Evolutionary conservation across 2,888 invertebrate genomes (phyloP), one percentile per base, ranked within the genome.

Genomic region (Oscheius sp.): DNA sequence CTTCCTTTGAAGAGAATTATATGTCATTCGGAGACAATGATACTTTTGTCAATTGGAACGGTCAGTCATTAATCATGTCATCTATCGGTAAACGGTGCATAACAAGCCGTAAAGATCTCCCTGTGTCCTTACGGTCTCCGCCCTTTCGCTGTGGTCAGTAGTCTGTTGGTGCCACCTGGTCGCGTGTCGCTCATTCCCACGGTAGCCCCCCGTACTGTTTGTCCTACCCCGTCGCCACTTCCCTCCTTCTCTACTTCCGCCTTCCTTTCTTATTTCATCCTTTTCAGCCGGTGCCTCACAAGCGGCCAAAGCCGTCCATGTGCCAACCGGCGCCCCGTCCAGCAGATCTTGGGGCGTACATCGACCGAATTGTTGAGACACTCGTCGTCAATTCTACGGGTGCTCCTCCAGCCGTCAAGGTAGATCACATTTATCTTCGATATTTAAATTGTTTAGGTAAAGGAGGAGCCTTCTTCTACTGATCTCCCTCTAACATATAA

Each of bases 351-450:
- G 75, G 72, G 38, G 65, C 69, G 41, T 80, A 79, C 73, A 77
- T 80, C 45, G 80, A 79, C 66, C 67, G 73, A 17, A 66, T 80
- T 33, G 78, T 80, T 66, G 80, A 80, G 67, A 70, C 68, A 14
- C 67, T 80, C 28, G 80, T 80, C 24, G 73, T 80, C 51, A 72
- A 75, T 67, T 72, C 72, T 3, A 64, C 57, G 24, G 70, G 56
- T n/a, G 41, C 59, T 59, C 59, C 28, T 41, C 59, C 59, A 44
- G 2, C 24, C n/a, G n/a, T 59, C 6, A 59, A 59, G 59, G 59
- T 59, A 12, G 3, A 28, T 28, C 26, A 17, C 49, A 14, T 17
- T 20, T 49, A 3, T n/a, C n/a, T n/a, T n/a, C n/a, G n/a, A n/a
- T n/a, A n/a, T n/a, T n/a, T n/a, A 4, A 2, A 44, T 24, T 41